Base-by-base conservation (phyloP, 2,113 vertebrate species). In the Mellivora capensis region DNA sequence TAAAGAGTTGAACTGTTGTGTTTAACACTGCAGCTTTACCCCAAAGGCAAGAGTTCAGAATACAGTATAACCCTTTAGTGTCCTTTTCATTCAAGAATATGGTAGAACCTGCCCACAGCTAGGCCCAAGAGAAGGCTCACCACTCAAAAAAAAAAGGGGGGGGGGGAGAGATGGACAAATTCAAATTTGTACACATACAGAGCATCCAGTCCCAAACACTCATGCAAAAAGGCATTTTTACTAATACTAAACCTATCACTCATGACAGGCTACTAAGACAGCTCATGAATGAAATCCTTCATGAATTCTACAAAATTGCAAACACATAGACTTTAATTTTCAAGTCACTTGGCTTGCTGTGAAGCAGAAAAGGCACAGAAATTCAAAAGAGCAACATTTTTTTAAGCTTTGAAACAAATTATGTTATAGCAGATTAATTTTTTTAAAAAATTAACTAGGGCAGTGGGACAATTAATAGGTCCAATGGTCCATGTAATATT, bases 401-500 rank as follows among this genome's bases (percentile, higher is more conserved):
- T 86, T 87, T 57, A 91, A 92, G 93, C 95, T 97, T 93, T 97
- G 98, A 99, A 99, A 99, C 97, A 98, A 99, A 99, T 99, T 98
- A 98, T 98, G 98, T 76, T 98, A 97, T 96, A 98, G 98, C 98
- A 99, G 99, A 99, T 99, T 99, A 98, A 98, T 85, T 98, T 98
- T 95, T 57, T 57, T 95, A 98, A 98, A 98, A 99, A 98, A 98
- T 98, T 98, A 99, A 99, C 99, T 99, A 99, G 98, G 99, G 98
- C 98, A 99, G 98, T 64, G 92, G 98, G 98, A 99, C 99, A 99
- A 99, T 99, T 99, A 99, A 99, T 98, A 99, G 99, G 99, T 99
- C 99, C 99, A 99, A 91, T 99, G 99, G 99, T 99, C 99, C 99
- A 99, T 98, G 99, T 98, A 99, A 99, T 99, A 99, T 99, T 99